Evolutionary conservation across 2,888 invertebrate genomes (phyloP).

Genomic region (Augiades crinisus): DNA sequence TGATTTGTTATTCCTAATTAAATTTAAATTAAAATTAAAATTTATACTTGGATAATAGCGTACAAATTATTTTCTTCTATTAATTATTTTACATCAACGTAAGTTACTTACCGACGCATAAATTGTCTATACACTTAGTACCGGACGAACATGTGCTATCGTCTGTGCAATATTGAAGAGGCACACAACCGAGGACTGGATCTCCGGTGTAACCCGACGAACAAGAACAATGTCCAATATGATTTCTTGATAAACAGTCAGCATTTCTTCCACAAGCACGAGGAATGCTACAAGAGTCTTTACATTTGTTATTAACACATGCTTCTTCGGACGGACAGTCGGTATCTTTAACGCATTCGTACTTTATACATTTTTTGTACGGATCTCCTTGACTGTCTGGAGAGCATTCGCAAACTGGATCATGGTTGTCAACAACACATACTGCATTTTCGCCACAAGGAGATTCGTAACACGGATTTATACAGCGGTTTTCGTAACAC

Average conservation of each 20-base stretch:
- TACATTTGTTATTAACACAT: constrained; percentile 90
- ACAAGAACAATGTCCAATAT: constrained; percentile 92
- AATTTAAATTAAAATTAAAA: no score
- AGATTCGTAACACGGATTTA: constrained; percentile 86
- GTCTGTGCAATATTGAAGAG: constrained; percentile 90
- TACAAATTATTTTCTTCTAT: no score
- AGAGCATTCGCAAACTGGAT: constrained; percentile 88
- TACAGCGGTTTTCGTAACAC: constrained; percentile 88
- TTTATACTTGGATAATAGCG: no score
- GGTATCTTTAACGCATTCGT: constrained; percentile 89
- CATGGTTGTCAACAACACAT: constrained; percentile 86
- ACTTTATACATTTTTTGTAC: constrained; percentile 84
- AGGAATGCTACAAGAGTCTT: constrained; percentile 89
- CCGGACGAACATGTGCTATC: constrained; percentile 92
- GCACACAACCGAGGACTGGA: constrained; percentile 91
- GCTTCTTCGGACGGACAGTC: constrained; percentile 87
- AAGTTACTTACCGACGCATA: constrained; percentile 85
- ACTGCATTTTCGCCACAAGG: constrained; percentile 89
- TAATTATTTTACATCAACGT: no score
- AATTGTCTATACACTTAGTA: constrained; percentile 90
- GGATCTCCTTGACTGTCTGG: constrained; percentile 89
- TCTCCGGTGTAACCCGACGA: constrained; percentile 92
- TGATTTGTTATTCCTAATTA: no score
- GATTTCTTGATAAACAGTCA: constrained; percentile 87
- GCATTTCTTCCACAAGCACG: constrained; percentile 93